phyloP scores from a whole-genome alignment of 2,113 vertebrate species.

The Nicator chloris region DNA sequence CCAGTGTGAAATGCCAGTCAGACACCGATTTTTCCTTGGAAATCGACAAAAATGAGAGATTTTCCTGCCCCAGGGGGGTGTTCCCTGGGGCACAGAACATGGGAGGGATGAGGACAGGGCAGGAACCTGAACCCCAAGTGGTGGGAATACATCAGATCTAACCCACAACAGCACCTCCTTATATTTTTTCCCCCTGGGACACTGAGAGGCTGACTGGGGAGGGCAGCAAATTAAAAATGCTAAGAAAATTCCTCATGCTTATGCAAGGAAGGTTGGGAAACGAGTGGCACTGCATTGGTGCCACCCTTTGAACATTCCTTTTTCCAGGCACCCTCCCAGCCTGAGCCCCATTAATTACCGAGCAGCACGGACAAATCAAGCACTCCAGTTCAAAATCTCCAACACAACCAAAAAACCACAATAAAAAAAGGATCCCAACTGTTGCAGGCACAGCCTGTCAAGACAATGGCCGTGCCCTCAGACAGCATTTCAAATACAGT shows the following conservation, averaged over 20 bases:
- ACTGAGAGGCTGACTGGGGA: neutral
- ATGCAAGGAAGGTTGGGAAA: neutral
- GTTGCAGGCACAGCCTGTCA: slow-evolving; percentile 57
- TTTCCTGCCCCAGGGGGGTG: neutral
- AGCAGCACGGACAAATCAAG: neutral
- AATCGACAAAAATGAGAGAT: neutral
- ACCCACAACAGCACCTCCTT: neutral
- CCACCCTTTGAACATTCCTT: neutral
- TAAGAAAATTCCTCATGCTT: neutral
- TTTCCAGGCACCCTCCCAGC: neutral
- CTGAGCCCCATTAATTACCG: neutral
- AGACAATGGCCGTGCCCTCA: slow-evolving; percentile 54
- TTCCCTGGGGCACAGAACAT: neutral
- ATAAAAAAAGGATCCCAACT: slow-evolving; percentile 67
- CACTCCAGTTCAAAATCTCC: neutral
- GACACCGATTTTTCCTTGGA: neutral
- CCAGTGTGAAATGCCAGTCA: neutral
- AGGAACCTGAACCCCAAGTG: neutral
- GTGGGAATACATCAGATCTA: neutral
- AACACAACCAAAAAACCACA: neutral
- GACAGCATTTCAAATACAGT: slow-evolving; percentile 80
- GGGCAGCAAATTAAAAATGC: neutral
- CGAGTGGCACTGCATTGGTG: rapidly evolving
- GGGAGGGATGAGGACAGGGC: neutral
- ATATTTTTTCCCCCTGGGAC: rapidly evolving